Evolutionary conservation across 2,888 invertebrate genomes (phyloP), one percentile per base, ranked within the genome.

Genomic region (Lithophane socia): DNA sequence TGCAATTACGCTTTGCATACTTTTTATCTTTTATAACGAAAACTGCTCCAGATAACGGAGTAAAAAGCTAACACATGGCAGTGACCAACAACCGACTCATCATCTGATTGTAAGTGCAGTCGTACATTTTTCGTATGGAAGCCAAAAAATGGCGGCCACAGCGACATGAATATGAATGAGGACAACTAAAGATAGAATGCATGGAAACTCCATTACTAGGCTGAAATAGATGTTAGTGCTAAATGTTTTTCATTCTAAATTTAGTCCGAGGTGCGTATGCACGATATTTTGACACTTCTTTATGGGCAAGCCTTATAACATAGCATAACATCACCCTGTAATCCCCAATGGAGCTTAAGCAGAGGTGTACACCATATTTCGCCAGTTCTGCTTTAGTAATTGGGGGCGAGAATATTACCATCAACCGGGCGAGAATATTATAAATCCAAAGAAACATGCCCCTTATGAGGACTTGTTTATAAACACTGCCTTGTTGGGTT

Each of bases 121-220:
- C 29, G 42, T 49, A 49, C 52, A 76, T 12, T 77, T 24, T 77
- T 49, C 5, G n/a, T 47, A 47, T 21, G 21, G 24, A n/a, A 77
- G 18, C 56, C 24, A 42, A 77, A 76, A 77, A 18, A 42, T 77
- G 65, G 13, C 37, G 37, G n/a, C 64, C 7, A 21, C 47, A 2
- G 21, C 24, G 24, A 16, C 21, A 54, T 49, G 77, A 49, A 56
- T 76, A 66, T 77, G 42, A 77, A 76, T n/a, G 47, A 54, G 37
- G 21, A 42, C 42, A 37, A 76, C 54, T 54, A n/a, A 9, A 65
- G 12, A 65, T 54, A 76, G 18, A 54, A 52, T 61, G 52, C n/a
- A 29, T 37, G 29, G 8, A 21, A 47, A 54, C 18, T 54, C 18
- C 18, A 52, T 44, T 61, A 29, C 18, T 54, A 18, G 3, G 24